These are phyloP conservation scores for Rhombomys opimus DNA, from an alignment of 2,113 vertebrate species.

Conservation along the genomic window DNA sequence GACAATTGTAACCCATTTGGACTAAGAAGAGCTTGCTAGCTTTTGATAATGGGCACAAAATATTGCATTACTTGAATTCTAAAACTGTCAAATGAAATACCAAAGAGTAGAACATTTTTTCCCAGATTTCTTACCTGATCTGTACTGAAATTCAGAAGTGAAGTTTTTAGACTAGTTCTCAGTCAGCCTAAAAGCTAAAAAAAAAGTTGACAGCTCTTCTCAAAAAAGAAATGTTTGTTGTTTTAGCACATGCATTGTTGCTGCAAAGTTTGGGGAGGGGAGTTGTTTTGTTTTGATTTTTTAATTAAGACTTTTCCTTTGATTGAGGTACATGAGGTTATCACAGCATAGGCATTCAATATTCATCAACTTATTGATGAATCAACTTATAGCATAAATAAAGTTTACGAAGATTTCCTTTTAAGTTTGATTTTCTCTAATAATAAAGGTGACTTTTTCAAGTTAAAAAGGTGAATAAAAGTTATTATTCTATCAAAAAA, in stretches of 20 bases:
- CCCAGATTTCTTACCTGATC: neutral
- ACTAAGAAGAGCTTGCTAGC: neutral
- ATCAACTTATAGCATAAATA: neutral
- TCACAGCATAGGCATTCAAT: neutral
- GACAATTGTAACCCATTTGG: neutral
- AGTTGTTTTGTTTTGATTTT: neutral
- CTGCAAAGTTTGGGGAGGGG: neutral
- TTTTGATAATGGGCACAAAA: neutral
- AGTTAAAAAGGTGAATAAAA: constrained; percentile 5
- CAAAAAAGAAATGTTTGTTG: neutral
- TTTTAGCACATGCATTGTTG: neutral
- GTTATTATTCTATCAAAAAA: neutral
- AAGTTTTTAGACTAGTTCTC: constrained; percentile 38
- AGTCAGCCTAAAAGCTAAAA: neutral
- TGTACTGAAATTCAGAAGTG: neutral
- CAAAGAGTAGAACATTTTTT: neutral
- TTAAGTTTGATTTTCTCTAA: constrained; percentile 17
- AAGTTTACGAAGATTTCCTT: neutral
- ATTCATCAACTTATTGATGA: neutral
- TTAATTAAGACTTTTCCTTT: constrained; percentile 14
- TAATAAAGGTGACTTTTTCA: constrained; percentile 42
- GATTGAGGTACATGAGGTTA: neutral
- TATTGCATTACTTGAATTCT: neutral
- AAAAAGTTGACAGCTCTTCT: constrained; percentile 43
- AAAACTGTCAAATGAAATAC: neutral